phyloP scores from a whole-genome alignment of 2,797 vertebrate genomes.

The Takifugu ocellatus region DNA sequence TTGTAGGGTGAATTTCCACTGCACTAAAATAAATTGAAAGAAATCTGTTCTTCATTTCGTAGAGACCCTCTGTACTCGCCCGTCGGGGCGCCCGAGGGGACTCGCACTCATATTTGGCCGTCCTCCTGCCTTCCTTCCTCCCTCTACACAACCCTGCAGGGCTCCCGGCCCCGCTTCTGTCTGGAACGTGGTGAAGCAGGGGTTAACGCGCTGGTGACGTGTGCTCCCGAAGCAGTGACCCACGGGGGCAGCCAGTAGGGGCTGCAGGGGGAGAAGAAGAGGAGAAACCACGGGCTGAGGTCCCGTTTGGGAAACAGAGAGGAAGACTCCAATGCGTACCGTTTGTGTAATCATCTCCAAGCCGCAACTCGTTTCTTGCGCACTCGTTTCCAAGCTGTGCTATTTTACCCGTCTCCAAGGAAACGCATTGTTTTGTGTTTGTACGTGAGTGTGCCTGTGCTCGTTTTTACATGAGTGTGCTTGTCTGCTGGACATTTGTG shows the following conservation, averaged over 20 bases:
- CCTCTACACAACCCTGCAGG: conserved; percentile 5
- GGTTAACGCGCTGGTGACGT: conserved; percentile 75
- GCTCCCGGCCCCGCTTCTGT: conserved; percentile 12
- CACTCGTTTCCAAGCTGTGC: conserved; percentile 30
- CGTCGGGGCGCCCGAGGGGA: conserved; percentile 33
- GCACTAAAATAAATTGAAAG: conserved; percentile 46
- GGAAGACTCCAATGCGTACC: conserved; percentile 28
- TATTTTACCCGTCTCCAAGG: conserved; percentile 46
- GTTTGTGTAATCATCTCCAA: conserved; percentile 35
- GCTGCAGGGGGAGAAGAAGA: conserved; percentile 50
- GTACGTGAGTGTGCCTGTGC: conserved; percentile 28
- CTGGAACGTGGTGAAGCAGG: conserved; percentile 52
- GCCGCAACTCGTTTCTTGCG: conserved; percentile 35
- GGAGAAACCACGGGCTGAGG: conserved; percentile 48
- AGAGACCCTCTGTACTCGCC: conserved; percentile 39
- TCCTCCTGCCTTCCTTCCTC: conserved; percentile 1
- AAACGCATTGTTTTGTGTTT: conserved; percentile 35
- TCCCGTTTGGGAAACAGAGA: conserved; percentile 35
- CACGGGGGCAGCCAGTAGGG: conserved; percentile 64
- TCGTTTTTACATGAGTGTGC: conserved; percentile 16
- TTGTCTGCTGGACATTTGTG: conserved; percentile 4
- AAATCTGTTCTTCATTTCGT: conserved; percentile 54
- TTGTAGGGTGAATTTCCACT: conserved; percentile 32
- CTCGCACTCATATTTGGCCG: conserved; percentile 17
- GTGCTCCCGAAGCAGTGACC: conserved; percentile 70